Evolutionary conservation across 2,888 invertebrate species (phyloP).

Genomic region (Campopleginae sp.): DNA sequence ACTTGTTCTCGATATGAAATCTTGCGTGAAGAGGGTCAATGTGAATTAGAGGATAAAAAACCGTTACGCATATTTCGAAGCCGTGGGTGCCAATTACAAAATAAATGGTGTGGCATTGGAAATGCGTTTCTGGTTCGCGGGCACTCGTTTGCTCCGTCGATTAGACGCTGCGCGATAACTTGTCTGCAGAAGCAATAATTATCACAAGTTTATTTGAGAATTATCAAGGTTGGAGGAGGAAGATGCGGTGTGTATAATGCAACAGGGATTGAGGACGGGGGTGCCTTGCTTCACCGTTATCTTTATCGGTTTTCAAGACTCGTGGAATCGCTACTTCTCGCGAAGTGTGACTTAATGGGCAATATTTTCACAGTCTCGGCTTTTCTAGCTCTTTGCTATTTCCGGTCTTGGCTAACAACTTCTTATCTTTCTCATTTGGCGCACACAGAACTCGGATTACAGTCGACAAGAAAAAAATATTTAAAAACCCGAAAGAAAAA

Average conservation of each 20-base stretch:
- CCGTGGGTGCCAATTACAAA: neutral
- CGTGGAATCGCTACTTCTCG: slow-evolving; percentile 48
- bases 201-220: slow-evolving; percentile 45
- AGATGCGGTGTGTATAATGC: slow-evolving; percentile 20
- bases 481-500: slow-evolving; percentile 4
- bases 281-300: slow-evolving; percentile 70
- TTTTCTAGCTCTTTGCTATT: slow-evolving; percentile 57
- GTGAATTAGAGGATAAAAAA: neutral
- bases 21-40: neutral
- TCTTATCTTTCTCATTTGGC: slow-evolving; percentile 72
- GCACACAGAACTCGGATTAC: slow-evolving; percentile 42
- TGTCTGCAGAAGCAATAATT: slow-evolving; percentile 23
- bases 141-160: slow-evolving; percentile 28
- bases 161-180: slow-evolving; percentile 56
- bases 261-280: slow-evolving; percentile 49
- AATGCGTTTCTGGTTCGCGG: neutral
- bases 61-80: neutral
- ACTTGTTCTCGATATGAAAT: neutral
- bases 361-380: slow-evolving; percentile 48
- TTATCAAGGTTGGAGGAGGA: slow-evolving; percentile 45
- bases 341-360: slow-evolving; percentile 56
- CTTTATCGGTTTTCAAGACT: slow-evolving; percentile 66
- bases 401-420: slow-evolving; percentile 71
- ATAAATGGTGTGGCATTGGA: slow-evolving; percentile 6
- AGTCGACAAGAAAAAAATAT: neutral